Evolutionary conservation across 1,140 invertebrate species (phyloP).

Genomic region (Choristoneura fumiferana): DNA sequence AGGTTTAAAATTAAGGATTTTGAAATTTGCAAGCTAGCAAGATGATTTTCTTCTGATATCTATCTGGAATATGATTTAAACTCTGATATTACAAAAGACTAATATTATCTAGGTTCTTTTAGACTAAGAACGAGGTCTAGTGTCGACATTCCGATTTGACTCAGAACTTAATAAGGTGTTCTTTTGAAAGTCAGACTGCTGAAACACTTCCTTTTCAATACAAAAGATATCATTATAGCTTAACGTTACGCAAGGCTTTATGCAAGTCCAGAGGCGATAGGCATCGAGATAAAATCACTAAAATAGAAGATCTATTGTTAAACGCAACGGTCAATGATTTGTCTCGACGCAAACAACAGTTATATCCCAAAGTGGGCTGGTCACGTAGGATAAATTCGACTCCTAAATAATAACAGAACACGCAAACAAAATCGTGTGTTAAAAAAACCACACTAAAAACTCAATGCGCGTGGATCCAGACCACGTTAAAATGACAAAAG

Average conservation of each 20-base stretch:
- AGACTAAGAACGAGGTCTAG: neutral
- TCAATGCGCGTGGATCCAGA: neutral
- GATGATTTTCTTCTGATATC: no score
- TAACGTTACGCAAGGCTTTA: neutral
- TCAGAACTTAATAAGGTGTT: neutral
- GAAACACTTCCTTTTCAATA: slow-evolving; percentile 4
- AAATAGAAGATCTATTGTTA: neutral
- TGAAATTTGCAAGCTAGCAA: no score
- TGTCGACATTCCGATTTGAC: neutral
- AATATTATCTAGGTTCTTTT: no score
- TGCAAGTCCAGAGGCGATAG: neutral
- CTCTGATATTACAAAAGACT: no score
- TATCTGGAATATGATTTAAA: no score
- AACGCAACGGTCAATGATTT: neutral
- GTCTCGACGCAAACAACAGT: slow-evolving; percentile 12
- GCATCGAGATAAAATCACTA: neutral
- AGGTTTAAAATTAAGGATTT: no score
- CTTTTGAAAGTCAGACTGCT: neutral
- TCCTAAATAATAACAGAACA: slow-evolving; percentile 5
- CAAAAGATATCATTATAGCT: slow-evolving; percentile 3
- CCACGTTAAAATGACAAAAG: neutral
- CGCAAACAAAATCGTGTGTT: slow-evolving; percentile 9
- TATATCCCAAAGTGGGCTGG: slow-evolving; percentile 14
- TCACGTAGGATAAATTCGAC: slow-evolving; percentile 8
- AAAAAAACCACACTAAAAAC: slow-evolving; percentile 3